These are phyloP conservation scores for Dallia pectoralis DNA, from an alignment of 2,797 vertebrate species.

Conservation along the genomic window DNA sequence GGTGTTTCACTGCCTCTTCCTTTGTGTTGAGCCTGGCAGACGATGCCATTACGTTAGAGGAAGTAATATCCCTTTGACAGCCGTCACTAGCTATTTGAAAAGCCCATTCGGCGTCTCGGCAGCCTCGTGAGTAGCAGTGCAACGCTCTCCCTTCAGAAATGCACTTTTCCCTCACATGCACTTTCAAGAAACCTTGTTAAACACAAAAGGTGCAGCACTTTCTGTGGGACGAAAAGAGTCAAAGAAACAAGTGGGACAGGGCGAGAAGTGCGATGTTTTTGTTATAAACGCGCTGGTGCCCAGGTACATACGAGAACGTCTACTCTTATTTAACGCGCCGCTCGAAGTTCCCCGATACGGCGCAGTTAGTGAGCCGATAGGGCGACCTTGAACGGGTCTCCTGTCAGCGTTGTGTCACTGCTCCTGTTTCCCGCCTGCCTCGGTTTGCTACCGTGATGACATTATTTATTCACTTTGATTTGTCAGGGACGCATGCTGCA, in stretches of 20 bases:
- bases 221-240: constrained; percentile 59
- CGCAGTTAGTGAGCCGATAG: constrained; percentile 76
- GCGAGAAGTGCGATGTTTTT: constrained; percentile 37
- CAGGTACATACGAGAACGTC: constrained; percentile 70
- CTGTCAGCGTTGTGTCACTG: constrained; percentile 74
- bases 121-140: constrained; percentile 60
- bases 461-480: constrained; percentile 87
- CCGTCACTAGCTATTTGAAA: constrained; percentile 74
- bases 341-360: constrained; percentile 47
- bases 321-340: constrained; percentile 65
- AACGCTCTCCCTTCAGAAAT: constrained; percentile 73
- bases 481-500: constrained; percentile 75
- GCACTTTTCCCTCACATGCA: constrained; percentile 72
- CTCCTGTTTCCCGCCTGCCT: constrained; percentile 71
- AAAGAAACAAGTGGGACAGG: constrained; percentile 25
- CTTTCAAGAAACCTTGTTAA: constrained; percentile 81
- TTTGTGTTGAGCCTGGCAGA: constrained; percentile 72
- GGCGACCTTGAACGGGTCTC: constrained; percentile 79
- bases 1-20: constrained; percentile 73
- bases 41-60: constrained; percentile 74
- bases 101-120: constrained; percentile 67
- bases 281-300: constrained; percentile 63
- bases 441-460: constrained; percentile 71
- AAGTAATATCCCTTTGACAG: constrained; percentile 78
- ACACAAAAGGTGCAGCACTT: constrained; percentile 75